Evolutionary conservation across 1,140 invertebrate species (phyloP), one percentile per base, ranked within the genome.

Genomic region (Neocloeon triangulifer): DNA sequence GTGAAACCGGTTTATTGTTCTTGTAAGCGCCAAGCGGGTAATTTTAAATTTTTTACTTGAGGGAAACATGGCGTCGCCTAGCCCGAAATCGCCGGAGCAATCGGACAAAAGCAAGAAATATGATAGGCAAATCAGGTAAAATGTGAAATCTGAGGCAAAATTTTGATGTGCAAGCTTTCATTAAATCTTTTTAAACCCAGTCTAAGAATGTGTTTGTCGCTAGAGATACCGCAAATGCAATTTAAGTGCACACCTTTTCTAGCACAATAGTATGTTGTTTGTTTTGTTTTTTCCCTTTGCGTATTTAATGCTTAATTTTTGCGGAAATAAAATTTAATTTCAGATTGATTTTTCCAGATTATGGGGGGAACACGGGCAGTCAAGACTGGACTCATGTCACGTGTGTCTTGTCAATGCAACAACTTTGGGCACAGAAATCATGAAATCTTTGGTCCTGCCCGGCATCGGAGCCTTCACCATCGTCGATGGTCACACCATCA

Each of bases 301-400:
- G 8, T 8, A 8, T 23, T 23, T 8, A 23, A 23, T n/a, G n/a
- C n/a, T 23, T 23, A 8, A 23, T 23, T 8, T 8, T 8, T 23
- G 12, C 12, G 13, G 2, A 4, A 10, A 8, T 9, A 16, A 9
- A 42, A 12, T 18, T 28, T 39, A 13, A 17, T 27, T 16, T 32
- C 16, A 18, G 6, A 22, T 39, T 32, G 25, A 20, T 31, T 39
- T 42, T 20, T 51, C 26, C 40, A 75, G 89, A 51, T 62, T 97
- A 43, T 97, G 94, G 94, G 91, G 91, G 35, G 91, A 97, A 52
- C 82, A 95, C 60, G 94, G 94, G 1, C 94, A 98, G 56, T 51
- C 62, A 35, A 61, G 74, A 6, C 56, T 97, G 23, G 91, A 96
- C 62, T 60, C 59, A 31, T 73, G 85, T 17, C 75, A 82, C 53